Evolutionary conservation across 2,113 vertebrate species (phyloP), one percentile per base, ranked within the genome.

Genomic region (Ahaetulla prasina): DNA sequence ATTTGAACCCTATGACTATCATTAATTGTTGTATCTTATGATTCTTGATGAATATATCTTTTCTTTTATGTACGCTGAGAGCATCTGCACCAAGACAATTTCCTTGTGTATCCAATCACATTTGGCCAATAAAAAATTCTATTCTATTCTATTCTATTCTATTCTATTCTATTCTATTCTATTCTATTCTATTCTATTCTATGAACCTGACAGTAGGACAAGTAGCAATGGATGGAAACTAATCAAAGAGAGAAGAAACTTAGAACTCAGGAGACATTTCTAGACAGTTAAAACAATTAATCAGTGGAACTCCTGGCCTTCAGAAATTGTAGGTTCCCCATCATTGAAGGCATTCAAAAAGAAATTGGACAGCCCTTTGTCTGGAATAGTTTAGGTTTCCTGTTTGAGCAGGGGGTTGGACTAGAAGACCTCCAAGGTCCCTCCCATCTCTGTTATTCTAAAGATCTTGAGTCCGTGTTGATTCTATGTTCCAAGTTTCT

Each of bases 331-430:
- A 4, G 3, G 1, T n/a, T 27, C 60, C 2, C 55, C 60, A 68
- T 2, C 30, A n/a, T 0, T n/a, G 30, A 11, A 68, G 0, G 0
- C 0, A 0, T 68, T 68, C 0, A 68, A 68, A 4, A 68, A 63
- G 27, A 63, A 1, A 4, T 6, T 68, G 30, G 60, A n/a, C 4
- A 68, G 4, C 2, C 11, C 5, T 0, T 68, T 6, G 11, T n/a
- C 60, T 6, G 12, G 0, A n/a, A n/a, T 6, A 10, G 1, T 14
- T 0, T n/a, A 63, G 2, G 30, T n/a, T 0, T n/a, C 11, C 60
- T 68, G 27, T 4, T 1, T 6, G 30, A 68, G 4, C 60, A 68
- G 4, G 11, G 27, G 60, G 12, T 2, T n/a, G 60, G 60, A n/a
- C 4, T 68, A 68, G 30, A 30, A 30, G 60, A 12, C 60, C 60